Evolutionary conservation across 2,888 invertebrate genomes (phyloP), one percentile per base, ranked within the genome.

Genomic region (Dioctria rufipes): DNA sequence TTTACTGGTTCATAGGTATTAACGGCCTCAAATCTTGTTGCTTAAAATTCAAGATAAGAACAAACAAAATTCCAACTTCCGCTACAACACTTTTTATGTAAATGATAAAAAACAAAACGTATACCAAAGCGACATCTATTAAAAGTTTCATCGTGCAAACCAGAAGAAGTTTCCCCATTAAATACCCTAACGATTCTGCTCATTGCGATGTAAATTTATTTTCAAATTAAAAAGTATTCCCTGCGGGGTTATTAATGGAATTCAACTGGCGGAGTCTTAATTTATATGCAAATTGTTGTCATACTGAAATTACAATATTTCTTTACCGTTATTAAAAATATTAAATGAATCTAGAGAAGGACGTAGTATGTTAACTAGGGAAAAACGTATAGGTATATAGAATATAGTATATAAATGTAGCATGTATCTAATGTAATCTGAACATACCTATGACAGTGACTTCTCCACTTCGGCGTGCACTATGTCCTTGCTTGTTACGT

Each of bases 381-480:
- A 58, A n/a, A 58, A 58, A 58, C 11, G 51, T 51, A 9, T 2
- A 51, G 11, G 8, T 51, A 2, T 6, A 51, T 6, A 9, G 51
- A 61, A 61, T 25, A 61, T 11, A n/a, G n/a, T n/a, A 25, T 3
- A 61, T 6, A 61, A 13, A 61, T 13, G 25, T 13, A 25, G 25
- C 25, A 25, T 25, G 25, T 25, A 25, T 25, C 25, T 25, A 65
- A 46, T 46, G 46, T 39, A 65, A 65, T 65, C 13, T 5, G 6
- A 87, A 89, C 92, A 91, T 91, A 95, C 94, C 94, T 90, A 94
- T 94, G 82, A 95, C 94, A 84, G 92, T 92, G 84, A 95, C 93
- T 89, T 94, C 94, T 82, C 94, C 94, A 84, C 93, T 93, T 85
- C 94, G 90, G 79, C 93, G 90, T 1, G 94, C 94, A 86, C 92